Evolutionary conservation across 2,888 invertebrate genomes (phyloP).

Genomic region (Gymnocheta viridis): DNA sequence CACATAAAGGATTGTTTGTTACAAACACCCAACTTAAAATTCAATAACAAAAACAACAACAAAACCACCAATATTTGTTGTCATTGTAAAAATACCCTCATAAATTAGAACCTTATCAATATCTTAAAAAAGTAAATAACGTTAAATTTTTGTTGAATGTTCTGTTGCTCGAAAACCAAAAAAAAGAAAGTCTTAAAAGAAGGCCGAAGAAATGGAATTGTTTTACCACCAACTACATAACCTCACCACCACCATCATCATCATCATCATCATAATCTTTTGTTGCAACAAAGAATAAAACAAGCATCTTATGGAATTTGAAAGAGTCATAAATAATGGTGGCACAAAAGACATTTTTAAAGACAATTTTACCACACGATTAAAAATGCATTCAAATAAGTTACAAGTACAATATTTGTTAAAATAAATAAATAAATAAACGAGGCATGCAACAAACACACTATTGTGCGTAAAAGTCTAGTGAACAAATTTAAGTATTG

Average conservation of each 20-base stretch:
- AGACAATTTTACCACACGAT: constrained; percentile 66
- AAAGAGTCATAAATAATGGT: constrained; percentile 68
- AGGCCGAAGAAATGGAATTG: constrained; percentile 44
- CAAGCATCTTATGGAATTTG: constrained; percentile 56
- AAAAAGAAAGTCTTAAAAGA: constrained; percentile 12
- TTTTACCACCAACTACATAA: constrained; percentile 59
- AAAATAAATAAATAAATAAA: neutral
- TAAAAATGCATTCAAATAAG: constrained; percentile 64
- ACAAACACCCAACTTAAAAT: constrained; percentile 15
- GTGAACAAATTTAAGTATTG: neutral
- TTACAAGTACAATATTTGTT: constrained; percentile 7
- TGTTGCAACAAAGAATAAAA: constrained; percentile 48
- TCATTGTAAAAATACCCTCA: constrained; percentile 63
- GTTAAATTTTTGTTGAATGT: constrained; percentile 54
- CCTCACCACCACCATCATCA: constrained; percentile 24
- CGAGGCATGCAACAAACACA: neutral
- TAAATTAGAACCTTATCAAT: constrained; percentile 68
- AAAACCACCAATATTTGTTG: constrained; percentile 50
- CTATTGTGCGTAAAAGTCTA: constrained; percentile 40
- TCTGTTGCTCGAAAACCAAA: neutral
- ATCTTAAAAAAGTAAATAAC: constrained; percentile 62
- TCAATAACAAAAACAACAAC: constrained; percentile 1
- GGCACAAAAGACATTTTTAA: constrained; percentile 54
- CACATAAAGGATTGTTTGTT: constrained; percentile 54
- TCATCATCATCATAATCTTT: constrained; percentile 24